Evolutionary conservation across 2,888 invertebrate genomes (phyloP), one percentile per base, ranked within the genome.

Genomic region (Muschampia plurimacula): DNA sequence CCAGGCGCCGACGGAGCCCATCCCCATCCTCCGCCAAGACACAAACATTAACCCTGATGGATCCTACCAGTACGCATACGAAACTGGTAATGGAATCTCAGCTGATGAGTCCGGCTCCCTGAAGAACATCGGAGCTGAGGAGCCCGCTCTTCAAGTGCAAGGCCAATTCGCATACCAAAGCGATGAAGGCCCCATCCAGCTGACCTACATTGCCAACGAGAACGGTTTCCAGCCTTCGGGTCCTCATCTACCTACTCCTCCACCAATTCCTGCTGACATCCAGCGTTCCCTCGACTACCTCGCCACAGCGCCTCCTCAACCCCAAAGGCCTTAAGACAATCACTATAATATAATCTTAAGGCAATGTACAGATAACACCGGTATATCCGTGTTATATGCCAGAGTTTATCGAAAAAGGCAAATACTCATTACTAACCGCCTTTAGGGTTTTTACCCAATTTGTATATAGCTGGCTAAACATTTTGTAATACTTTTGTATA

Each of bases 251-350:
- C 96, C 96, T 46, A 96, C 95, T 1, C 94, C 96, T 41, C 97
- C 96, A 57, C 97, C 97, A 74, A 96, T 96, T 75, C 97, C 97
- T 67, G 95, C 93, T 74, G 96, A 95, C 69, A 97, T 97, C 81
- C 95, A 96, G 81, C 95, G 95, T 71, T 95, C 96, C 39, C 88
- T 96, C 64, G 96, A 95, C 55, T 96, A 95, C 85, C 94, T 96
- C 77, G 96, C 96, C 44, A 95, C 96, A 36, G 95, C 96, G 63
- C 96, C 96, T 15, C 96, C 95, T 36, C 94, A 93, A 75, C 83
- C 90, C 60, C 76, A 80, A 75, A 74, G 72, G 59, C 75, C 75
- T 72, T 76, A 75, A 73, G 57, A 64, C 59, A 66, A 67, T 9
- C 6, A 12, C 12, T 12, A 12, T 44, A 12, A 12, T 0, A 12